phyloP scores from a whole-genome alignment of 2,113 vertebrate genomes.

The Hemiscyllium ocellatum region DNA sequence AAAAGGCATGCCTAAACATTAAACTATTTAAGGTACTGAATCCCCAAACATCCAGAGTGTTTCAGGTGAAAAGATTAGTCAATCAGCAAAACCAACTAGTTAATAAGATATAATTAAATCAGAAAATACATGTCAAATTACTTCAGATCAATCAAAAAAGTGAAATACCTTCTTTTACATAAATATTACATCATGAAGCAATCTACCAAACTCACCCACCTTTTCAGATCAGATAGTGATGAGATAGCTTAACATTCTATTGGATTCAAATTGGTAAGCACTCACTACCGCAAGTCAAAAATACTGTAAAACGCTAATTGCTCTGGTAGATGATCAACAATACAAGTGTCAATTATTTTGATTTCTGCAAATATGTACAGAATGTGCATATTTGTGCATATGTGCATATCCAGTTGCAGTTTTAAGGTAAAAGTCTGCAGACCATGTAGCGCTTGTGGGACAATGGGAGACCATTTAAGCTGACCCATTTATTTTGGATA shows the following conservation, averaged over 20 bases:
- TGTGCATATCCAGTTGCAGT: neutral
- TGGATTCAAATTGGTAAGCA: neutral
- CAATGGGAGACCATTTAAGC: neutral
- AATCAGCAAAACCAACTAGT: neutral
- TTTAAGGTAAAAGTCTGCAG: neutral
- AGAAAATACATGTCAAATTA: neutral
- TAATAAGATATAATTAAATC: neutral
- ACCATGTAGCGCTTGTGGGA: neutral
- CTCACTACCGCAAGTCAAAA: neutral
- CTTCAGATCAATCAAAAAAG: neutral
- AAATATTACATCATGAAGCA: neutral
- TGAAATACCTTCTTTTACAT: neutral
- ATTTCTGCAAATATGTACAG: neutral
- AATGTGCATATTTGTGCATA: too few species aligned
- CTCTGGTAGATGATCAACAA: neutral
- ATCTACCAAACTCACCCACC: neutral
- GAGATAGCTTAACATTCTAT: neutral
- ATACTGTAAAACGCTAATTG: neutral
- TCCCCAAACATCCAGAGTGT: neutral
- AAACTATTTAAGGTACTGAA: neutral
- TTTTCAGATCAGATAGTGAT: neutral
- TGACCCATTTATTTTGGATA: neutral
- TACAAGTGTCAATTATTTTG: neutral
- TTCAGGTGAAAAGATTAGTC: neutral
- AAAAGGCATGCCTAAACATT: neutral